Evolutionary conservation across 2,113 vertebrate species (phyloP).

Genomic region (Calonectris borealis): DNA sequence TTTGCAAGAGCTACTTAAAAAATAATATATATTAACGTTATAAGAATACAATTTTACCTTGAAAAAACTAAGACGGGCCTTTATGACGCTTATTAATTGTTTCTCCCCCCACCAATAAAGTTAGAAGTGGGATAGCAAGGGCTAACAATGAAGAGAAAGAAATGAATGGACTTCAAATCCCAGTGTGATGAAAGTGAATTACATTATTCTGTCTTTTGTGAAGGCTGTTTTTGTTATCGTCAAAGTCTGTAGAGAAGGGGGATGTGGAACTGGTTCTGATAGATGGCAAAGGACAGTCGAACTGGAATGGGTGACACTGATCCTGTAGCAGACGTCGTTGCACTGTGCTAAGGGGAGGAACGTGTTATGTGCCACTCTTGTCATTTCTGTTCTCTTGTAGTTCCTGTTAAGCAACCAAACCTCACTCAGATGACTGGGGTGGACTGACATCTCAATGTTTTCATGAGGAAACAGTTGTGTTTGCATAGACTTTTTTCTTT

Average conservation of each 20-base stretch:
- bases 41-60: not conserved
- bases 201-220: rapidly evolving
- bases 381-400: not conserved
- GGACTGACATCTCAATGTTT: not conserved
- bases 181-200: not conserved
- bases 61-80: not conserved
- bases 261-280: not conserved
- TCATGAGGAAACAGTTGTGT: not conserved
- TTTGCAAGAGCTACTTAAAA: not conserved
- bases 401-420: not conserved
- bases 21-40: not conserved
- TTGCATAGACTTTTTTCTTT: not conserved
- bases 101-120: not conserved
- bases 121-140: not conserved
- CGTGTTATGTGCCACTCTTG: rapidly evolving
- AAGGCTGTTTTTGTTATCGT: not conserved
- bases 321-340: not conserved
- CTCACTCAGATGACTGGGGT: rapidly evolving
- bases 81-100: not conserved
- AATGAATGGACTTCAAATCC: not conserved
- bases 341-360: not conserved
- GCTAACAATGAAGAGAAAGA: not conserved
- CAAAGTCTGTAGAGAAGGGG: not conserved
- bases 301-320: rapidly evolving
- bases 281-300: not conserved